Base-by-base conservation (phyloP, 2,888 invertebrate species). In the Eilema griseolum region DNA sequence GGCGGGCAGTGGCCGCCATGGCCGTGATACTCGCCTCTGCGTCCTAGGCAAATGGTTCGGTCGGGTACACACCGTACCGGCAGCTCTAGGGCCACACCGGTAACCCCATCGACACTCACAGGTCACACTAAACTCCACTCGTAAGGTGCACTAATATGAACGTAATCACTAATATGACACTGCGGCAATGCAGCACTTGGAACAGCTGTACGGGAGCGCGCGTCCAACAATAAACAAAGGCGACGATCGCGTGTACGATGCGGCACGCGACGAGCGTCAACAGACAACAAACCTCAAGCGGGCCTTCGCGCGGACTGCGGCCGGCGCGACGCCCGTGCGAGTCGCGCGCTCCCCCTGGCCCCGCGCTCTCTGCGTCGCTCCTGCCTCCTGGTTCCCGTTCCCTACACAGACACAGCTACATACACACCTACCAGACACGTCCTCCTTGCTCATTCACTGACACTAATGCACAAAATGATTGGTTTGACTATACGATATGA, bases 1-100 rank as follows among this genome's bases (percentile, higher is more conserved):
- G 95, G 85, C 95, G 95, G 82, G 95, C 95, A 83, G 95, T 95
- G 84, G 95, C 95, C 92, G 95, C 95, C 95, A 95, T 95, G 91
- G 93, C 90, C 88, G 87, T 83, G 85, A 83, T 82, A 77, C 83
- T 83, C 80, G 82, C 85, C 85, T 81, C 85, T 83, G 83, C 83
- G 83, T 85, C 84, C 80, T 77, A 77, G 64, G 79, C 80, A 81
- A 28, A n/a, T 20, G 28, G 20, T 81, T 85, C 87, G 82, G 84
- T 86, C 88, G 83, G 73, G 68, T 71, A 76, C 86, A 86, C 88
- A 87, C 91, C 85, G 84, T 88, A 86, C 85, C 85, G 81, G 80
- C 85, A 86, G 81, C 86, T 88, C 88, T 90, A 91, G 85, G 91
- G 90, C 83, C 87, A 81, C 80, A 84, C 86, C 82, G 88, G 87